phyloP scores from a whole-genome alignment of 1,140 invertebrate genomes.

The Drosophila baimaii region DNA sequence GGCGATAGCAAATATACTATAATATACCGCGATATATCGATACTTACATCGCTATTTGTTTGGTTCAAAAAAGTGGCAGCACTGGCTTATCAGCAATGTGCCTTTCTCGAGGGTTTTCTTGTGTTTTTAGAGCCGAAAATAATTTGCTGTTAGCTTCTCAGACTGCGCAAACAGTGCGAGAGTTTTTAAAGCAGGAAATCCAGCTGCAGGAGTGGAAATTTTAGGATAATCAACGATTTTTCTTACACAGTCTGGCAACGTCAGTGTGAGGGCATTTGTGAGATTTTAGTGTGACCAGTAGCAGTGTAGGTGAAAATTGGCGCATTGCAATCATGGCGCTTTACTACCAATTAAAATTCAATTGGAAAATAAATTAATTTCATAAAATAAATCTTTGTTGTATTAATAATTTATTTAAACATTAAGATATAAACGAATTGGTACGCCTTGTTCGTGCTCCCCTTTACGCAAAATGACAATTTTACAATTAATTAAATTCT shows the following conservation, averaged over 20 bases:
- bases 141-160: neutral
- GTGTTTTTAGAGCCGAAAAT: neutral
- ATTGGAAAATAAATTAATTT: neutral
- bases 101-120: neutral
- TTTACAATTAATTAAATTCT: conserved; percentile 20
- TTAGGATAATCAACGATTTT: neutral
- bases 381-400: neutral
- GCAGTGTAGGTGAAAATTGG: no score
- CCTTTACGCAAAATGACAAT: conserved; percentile 6
- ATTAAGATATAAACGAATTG: conserved; percentile 4
- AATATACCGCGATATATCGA: conserved; percentile 2
- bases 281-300: neutral
- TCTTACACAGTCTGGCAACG: neutral
- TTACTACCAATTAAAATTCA: neutral
- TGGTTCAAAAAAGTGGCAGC: neutral
- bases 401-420: conserved; percentile 11
- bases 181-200: neutral
- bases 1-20: conserved; percentile 19
- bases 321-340: neutral
- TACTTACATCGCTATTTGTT: neutral
- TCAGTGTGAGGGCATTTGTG: neutral
- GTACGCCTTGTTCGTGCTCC: neutral
- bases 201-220: no score
- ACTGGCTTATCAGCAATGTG: neutral
- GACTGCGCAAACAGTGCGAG: fast-evolving